Evolutionary conservation across 2,797 vertebrate genomes (phyloP).

Genomic region (Acanthopagrus latus): DNA sequence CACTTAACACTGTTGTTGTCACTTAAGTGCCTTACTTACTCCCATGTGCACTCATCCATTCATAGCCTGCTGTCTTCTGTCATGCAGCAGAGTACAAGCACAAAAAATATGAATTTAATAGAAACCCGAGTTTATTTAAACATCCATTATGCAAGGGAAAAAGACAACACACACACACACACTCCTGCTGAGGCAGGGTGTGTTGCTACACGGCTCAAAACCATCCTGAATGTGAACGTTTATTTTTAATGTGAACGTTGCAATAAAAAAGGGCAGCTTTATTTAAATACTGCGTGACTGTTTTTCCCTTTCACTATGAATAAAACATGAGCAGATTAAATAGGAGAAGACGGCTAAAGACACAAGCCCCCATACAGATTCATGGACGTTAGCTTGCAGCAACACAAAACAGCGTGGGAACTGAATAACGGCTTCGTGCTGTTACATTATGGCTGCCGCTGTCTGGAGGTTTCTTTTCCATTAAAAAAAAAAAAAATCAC

Average conservation of each 20-base stretch:
- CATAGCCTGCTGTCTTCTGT: slow-evolving; percentile 63
- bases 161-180: slow-evolving; percentile 13
- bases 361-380: slow-evolving; percentile 22
- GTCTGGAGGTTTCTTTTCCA: slow-evolving; percentile 19
- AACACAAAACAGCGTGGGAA: slow-evolving; percentile 25
- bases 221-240: slow-evolving; percentile 72
- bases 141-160: slow-evolving; percentile 73
- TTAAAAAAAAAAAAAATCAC: background rate
- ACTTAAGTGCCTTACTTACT: slow-evolving; percentile 85
- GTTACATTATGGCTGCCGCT: slow-evolving; percentile 1
- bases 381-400: slow-evolving; percentile 26
- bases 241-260: slow-evolving; percentile 70
- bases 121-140: slow-evolving; percentile 47
- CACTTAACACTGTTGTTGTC: slow-evolving; percentile 72
- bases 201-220: slow-evolving; percentile 40
- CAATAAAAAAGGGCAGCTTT: slow-evolving; percentile 84
- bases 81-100: slow-evolving; percentile 73
- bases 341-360: slow-evolving; percentile 20
- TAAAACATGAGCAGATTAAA: slow-evolving; percentile 36
- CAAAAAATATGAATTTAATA: slow-evolving; percentile 60
- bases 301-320: slow-evolving; percentile 52
- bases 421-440: slow-evolving; percentile 24
- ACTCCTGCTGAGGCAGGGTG: slow-evolving; percentile 14
- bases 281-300: slow-evolving; percentile 70
- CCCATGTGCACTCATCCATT: slow-evolving; percentile 63